Base-by-base conservation (phyloP, 1,140 invertebrate genomes). In the Globodera rostochiensis region DNA sequence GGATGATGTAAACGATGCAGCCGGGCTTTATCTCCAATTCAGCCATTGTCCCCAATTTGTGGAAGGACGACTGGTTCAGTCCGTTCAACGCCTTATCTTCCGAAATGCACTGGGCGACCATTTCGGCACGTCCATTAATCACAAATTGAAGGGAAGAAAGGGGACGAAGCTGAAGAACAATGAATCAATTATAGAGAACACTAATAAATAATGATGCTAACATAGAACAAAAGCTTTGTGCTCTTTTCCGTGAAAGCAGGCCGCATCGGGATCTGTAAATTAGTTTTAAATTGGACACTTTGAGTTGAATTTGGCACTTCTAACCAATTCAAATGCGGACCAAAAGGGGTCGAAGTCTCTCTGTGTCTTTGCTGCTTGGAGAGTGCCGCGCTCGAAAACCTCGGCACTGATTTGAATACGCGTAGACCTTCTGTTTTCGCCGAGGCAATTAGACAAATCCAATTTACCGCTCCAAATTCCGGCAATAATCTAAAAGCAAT, bases 41-140 rank as follows among this genome's bases (percentile, higher is more conserved):
- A 25, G 77, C 53, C 49, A 78, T 49, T 6, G 77, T 78, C 25
- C 77, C 77, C 77, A 78, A 47, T n/a, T 64, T 47, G 25, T 69
- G 64, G 70, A 78, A 64, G 66, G 66, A 69, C 47, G 77, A 78
- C 3, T 78, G 77, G 9, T 78, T 78, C 21, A 78, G 77, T 25
- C 77, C 77, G 60, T 78, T 78, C 50, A 64, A 7, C 49, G 77
- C 53, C 7, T 50, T 66, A 7, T 78, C 77, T 47, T 78, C 77
- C 5, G 77, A 78, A 46, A 78, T 78, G 36, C 77, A 78, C 47
- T 78, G 77, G 4, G 46, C 47, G 6, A 45, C 66, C 36, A 78
- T 50, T 69, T 78, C 57, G 25, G 53, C 77, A 66, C 70, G 46
- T 21, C 77, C 77, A 64, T 70, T 46, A 4, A 46, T 25, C 8